Conservation (phyloP, 2,797 vertebrate genomes). For the Denticeps clupeoides region DNA sequence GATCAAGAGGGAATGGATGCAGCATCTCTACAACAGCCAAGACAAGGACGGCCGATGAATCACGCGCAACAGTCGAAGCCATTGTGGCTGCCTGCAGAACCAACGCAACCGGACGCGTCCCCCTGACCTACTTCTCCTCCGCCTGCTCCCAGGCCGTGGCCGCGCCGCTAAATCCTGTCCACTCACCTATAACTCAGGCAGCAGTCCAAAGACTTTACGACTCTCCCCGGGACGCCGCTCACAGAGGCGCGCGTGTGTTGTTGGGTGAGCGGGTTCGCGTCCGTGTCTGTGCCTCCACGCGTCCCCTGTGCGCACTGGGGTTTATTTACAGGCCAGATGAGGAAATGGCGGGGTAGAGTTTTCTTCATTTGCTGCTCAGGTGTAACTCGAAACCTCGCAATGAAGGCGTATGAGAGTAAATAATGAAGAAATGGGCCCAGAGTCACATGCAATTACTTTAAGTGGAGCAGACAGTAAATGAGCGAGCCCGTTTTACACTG, state of each 20-base stretch:
- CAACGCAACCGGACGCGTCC: not conserved
- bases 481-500: slow-evolving; percentile 45
- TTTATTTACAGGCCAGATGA: not conserved
- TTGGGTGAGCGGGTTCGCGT: slow-evolving; percentile 1
- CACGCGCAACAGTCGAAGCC: not conserved
- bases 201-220: slow-evolving; percentile 33
- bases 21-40: too few relatives aligned
- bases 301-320: not conserved
- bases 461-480: slow-evolving; percentile 44
- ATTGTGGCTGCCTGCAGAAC: not conserved
- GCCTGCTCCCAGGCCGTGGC: slow-evolving; percentile 8
- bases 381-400: slow-evolving; percentile 16
- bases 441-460: slow-evolving; percentile 57
- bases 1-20: too few relatives aligned
- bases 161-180: slow-evolving; percentile 22
- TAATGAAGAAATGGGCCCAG: slow-evolving; percentile 34
- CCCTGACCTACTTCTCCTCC: slow-evolving; percentile 36
- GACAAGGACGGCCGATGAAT: too few relatives aligned
- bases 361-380: slow-evolving; percentile 19
- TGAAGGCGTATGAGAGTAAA: slow-evolving; percentile 21
- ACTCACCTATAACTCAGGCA: slow-evolving; percentile 28
- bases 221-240: slow-evolving; percentile 20
- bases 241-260: slow-evolving; percentile 1
- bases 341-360: slow-evolving; percentile 6
- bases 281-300: not conserved